Base-by-base conservation (phyloP, 2,797 vertebrate species). In the Gymnothorax javanicus region DNA sequence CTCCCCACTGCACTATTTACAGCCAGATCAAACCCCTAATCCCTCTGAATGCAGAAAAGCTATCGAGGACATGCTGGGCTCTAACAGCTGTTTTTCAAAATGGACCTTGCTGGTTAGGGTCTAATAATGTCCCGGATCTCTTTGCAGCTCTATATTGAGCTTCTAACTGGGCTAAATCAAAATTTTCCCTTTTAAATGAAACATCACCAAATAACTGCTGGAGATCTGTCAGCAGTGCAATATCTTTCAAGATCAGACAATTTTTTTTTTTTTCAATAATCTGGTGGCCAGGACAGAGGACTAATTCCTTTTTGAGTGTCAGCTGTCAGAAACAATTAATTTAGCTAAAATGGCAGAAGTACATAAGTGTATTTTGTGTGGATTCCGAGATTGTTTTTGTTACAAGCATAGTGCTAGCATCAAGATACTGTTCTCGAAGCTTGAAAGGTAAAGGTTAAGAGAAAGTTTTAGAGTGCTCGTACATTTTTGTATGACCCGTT, bases 61-160 rank as follows among this genome's bases (percentile, higher is more conserved):
- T 81, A 57, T 73, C 69, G 87, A 52, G 89, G 69, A 60, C 81
- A 8, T 84, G 25, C 58, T 81, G 86, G 84, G 43, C 75, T 69
- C 86, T 81, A 89, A 89, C 89, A 90, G 88, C 87, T 90, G 91
- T 88, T 88, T 89, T 83, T 87, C 86, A 77, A 87, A 89, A 85
- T 82, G 82, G 85, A 85, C 57, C 82, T 50, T 57, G 73, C 85
- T 82, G 86, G 84, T 82, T 84, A 83, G 75, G 84, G 62, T 87
- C 60, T 83, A 84, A 82, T 62, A 89, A 82, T 52, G 71, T 89
- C 79, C 85, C 84, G 83, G 60, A 86, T 83, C 84, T 87, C 50
- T 69, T 85, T 73, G 62, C 33, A 43, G 33, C 20, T 43, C 62
- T 85, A 52, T 83, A 33, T 82, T 84, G 75, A 69, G 83, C 43